Conservation (phyloP, 2,888 invertebrate genomes). For the Nomada flava region DNA sequence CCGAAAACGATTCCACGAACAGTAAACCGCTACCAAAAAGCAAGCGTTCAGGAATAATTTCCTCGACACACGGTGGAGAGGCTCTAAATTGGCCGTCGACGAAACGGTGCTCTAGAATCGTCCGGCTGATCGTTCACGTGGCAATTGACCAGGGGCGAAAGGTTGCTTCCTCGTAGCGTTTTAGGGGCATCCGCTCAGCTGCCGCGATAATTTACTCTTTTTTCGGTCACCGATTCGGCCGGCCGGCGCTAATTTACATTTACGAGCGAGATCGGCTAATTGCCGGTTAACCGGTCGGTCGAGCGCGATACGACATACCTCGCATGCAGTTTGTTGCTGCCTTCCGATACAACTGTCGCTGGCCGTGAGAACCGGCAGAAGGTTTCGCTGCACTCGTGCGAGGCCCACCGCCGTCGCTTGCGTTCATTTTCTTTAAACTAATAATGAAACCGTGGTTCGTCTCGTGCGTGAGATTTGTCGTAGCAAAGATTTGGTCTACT, state of each 20-base stretch:
- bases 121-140: conserved; percentile 63
- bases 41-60: conserved; percentile 11
- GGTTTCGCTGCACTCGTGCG: conserved; percentile 39
- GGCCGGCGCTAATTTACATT: conserved; percentile 82
- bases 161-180: conserved; percentile 55
- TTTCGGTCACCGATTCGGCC: conserved; percentile 79
- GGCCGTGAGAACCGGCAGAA: conserved; percentile 67
- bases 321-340: conserved; percentile 70
- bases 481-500: too few relatives aligned
- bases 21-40: neutral
- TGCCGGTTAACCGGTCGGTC: conserved; percentile 84
- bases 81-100: conserved; percentile 1
- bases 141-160: conserved; percentile 51
- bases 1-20: neutral
- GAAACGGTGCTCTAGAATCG: conserved; percentile 10
- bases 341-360: conserved; percentile 70
- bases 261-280: conserved; percentile 83
- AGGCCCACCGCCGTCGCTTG: conserved; percentile 53
- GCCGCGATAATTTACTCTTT: conserved; percentile 81
- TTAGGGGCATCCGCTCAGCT: conserved; percentile 79
- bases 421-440: conserved; percentile 56
- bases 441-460: neutral
- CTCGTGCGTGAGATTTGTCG: too few relatives aligned
- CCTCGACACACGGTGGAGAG: neutral
- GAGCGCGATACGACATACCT: conserved; percentile 76